Evolutionary conservation across 2,797 vertebrate species (phyloP), one percentile per base, ranked within the genome.

Genomic region (Pygocentrus nattereri): DNA sequence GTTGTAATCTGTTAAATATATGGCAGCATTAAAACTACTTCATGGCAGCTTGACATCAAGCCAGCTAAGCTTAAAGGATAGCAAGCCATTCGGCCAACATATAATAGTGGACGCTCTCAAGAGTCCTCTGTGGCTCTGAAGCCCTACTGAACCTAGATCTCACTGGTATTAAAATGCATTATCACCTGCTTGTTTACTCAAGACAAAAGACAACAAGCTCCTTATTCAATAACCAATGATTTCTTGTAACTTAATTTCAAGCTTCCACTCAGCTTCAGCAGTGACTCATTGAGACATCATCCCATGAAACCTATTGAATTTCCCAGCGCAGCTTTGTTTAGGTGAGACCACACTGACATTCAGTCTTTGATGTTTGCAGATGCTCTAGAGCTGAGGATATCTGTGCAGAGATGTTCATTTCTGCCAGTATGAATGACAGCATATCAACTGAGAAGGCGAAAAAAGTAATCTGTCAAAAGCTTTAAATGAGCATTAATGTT

Each of bases 191-290:
- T 75, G 47, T 85, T 84, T 85, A 87, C 76, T 81, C 67, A 85
- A 88, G 85, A 79, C 82, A 50, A 62, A 56, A 54, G 80, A 83
- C 83, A 72, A 87, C 83, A 80, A 82, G 87, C 80, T 88, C 88
- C 88, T 90, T 72, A 86, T 90, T 91, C 87, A 89, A 91, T 91
- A 90, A 89, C 91, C 90, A 87, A 87, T 68, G 56, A 78, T 82
- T 78, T 73, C 50, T 16, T 49, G 23, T 49, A 74, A 82, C 81
- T 44, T 74, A 34, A 78, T 68, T 82, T 73, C 50, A 67, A 67
- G 58, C 74, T 77, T 12, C 74, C 56, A 54, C 74, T 67, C 47
- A 38, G 70, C 58, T 73, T 44, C 59, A 73, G 58, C 65, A 58
- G 47, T 0, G 23, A 30, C 59, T 78, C 80, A 64, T 56, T 70